These are phyloP conservation scores for Natator depressus DNA, from an alignment of 2,113 vertebrate genomes.

Conservation along the genomic window DNA sequence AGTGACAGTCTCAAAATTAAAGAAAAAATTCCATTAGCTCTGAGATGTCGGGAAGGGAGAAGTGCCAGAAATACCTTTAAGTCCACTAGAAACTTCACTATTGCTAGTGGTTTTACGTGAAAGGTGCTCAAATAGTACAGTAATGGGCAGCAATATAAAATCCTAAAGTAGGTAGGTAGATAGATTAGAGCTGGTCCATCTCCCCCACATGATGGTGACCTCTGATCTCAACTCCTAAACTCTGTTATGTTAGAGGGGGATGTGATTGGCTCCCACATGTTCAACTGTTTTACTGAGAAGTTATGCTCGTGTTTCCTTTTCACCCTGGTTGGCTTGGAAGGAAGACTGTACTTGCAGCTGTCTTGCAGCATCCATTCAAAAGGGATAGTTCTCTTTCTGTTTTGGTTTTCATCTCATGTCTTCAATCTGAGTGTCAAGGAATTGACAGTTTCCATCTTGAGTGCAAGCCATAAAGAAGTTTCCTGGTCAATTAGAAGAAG, in stretches of 20 bases:
- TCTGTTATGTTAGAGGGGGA: neutral
- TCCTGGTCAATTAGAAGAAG: neutral
- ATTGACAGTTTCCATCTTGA: neutral
- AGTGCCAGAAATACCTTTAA: neutral
- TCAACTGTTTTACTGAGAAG: neutral
- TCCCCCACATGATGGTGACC: neutral
- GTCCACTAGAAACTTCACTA: neutral
- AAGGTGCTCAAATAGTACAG: neutral
- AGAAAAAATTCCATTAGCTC: neutral
- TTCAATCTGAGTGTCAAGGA: neutral
- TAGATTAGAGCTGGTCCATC: neutral
- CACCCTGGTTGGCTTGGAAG: rapidly evolving
- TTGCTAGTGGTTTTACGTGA: neutral
- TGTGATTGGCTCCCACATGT: neutral
- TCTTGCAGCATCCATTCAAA: neutral
- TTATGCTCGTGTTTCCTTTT: rapidly evolving
- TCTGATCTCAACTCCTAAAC: neutral
- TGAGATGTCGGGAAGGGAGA: neutral
- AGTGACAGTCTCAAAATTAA: rapidly evolving
- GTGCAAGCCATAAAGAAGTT: neutral
- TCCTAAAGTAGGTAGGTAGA: neutral
- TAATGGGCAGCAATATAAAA: neutral
- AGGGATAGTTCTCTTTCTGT: rapidly evolving
- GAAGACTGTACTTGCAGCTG: neutral
- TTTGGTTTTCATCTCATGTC: neutral